These are phyloP conservation scores for Paracanthobrama guichenoti DNA, from an alignment of 2,113 vertebrate genomes.

Conservation along the genomic window DNA sequence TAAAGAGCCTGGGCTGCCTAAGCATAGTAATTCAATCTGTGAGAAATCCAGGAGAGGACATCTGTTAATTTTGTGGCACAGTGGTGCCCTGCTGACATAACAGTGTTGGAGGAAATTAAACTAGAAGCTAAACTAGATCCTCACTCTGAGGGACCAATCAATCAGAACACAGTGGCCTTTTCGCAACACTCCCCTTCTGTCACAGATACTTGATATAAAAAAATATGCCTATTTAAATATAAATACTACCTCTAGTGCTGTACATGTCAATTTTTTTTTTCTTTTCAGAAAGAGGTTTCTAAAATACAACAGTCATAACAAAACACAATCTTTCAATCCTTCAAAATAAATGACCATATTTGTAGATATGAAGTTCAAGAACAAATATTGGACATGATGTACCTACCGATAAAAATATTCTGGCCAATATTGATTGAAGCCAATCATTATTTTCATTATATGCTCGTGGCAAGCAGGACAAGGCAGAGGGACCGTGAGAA, in stretches of 20 bases:
- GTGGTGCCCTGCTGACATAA: conserved; percentile 44
- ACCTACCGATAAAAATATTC: neutral
- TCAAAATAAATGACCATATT: neutral
- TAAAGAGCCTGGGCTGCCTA: conserved; percentile 8
- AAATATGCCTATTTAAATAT: neutral
- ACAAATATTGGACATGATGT: neutral
- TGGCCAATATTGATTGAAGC: neutral
- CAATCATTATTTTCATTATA: neutral
- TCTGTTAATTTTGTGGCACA: conserved; percentile 43
- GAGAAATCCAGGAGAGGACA: conserved; percentile 48
- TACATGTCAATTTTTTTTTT: neutral
- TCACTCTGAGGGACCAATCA: neutral
- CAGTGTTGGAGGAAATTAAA: conserved; percentile 62
- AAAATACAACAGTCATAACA: neutral
- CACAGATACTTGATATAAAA: conserved; percentile 19
- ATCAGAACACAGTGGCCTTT: neutral
- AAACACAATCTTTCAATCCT: neutral
- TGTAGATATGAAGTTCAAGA: neutral
- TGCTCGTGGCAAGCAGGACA: too few relatives aligned
- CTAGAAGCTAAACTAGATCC: conserved; percentile 44
- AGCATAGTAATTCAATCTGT: conserved; percentile 38
- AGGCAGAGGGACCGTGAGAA: too few relatives aligned
- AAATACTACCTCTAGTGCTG: neutral
- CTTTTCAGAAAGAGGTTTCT: neutral
- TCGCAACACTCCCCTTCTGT: neutral